Base-by-base conservation (phyloP, 2,888 invertebrate genomes). In the Agrypnus murinus region DNA sequence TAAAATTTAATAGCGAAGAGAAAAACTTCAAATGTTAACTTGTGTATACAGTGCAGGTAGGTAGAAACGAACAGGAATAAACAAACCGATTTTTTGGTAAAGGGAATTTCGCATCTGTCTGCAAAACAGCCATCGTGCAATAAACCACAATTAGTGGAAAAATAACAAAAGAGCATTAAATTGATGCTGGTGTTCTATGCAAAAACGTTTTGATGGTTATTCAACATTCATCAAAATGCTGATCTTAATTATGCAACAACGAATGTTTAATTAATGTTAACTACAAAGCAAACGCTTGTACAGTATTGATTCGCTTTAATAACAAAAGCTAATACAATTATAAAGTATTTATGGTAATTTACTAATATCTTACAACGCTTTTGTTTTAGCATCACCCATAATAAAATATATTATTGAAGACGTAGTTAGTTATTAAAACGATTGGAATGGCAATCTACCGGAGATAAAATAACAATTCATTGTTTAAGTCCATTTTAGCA, bases 161-260 rank as follows among this genome's bases (percentile, higher is more conserved):
- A 50, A 31, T 31, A 50, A 50, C 12, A 50, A 50, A 50, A 19
- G 43, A 15, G 50, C 32, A 31, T 25, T 50, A 50, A n/a, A 50
- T 50, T 50, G 50, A 50, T 4, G 50, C 31, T 25, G 19, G 9
- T 25, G 31, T 19, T 50, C 19, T 8, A 12, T 50, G 19, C 3
- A 25, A 50, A 25, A 50, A n/a, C 46, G 10, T 32, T 50, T 32
- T 50, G 50, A 19, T 50, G 50, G 12, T 43, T 43, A 43, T 43
- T n/a, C 31, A 19, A 12, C 50, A 50, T 50, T 50, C 50, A 50
- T 50, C 50, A 32, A 25, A 50, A 31, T 31, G 31, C 50, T 50
- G 31, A 32, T 50, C 50, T 31, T 19, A 50, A 50, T 50, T 50
- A 50, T 31, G 50, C 50, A 50, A 50, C 19, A 46, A 5, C 46